These are phyloP conservation scores for Anniella stebbinsi DNA, from an alignment of 2,797 vertebrate genomes.

Conservation along the genomic window DNA sequence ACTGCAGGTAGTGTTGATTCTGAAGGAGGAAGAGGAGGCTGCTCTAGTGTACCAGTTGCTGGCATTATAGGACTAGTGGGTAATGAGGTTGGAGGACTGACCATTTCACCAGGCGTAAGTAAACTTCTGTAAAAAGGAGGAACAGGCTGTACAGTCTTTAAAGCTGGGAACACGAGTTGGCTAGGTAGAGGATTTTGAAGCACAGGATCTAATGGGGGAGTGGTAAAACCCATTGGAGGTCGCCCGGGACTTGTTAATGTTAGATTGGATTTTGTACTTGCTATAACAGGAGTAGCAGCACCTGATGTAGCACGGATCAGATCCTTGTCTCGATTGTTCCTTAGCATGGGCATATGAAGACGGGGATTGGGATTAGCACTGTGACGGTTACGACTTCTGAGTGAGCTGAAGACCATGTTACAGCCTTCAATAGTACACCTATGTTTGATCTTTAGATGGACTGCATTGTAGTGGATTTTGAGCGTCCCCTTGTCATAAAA, in stretches of 20 bases:
- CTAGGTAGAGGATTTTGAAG: slow-evolving; percentile 94
- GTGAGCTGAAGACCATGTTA: slow-evolving; percentile 96
- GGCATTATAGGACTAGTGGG: slow-evolving; percentile 96
- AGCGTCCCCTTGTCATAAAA: slow-evolving; percentile 89
- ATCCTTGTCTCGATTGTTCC: slow-evolving; percentile 98
- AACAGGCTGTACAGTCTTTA: slow-evolving; percentile 98
- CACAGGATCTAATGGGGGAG: slow-evolving; percentile 93
- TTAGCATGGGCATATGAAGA: slow-evolving; percentile 88
- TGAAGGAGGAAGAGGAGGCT: slow-evolving; percentile 82
- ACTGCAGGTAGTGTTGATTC: slow-evolving; percentile 80
- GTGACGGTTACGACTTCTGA: slow-evolving; percentile 97
- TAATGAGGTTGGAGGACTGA: slow-evolving; percentile 94
- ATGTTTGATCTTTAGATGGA: slow-evolving; percentile 87
- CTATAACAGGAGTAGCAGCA: slow-evolving; percentile 94
- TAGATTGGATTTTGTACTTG: slow-evolving; percentile 92
- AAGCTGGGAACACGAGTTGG: slow-evolving; percentile 93
- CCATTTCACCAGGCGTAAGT: slow-evolving; percentile 92
- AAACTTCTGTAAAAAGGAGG: slow-evolving; percentile 98
- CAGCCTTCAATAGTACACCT: slow-evolving; percentile 86
- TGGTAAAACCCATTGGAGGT: slow-evolving; percentile 95
- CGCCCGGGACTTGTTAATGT: slow-evolving; percentile 94
- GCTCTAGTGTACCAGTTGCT: slow-evolving; percentile 78
- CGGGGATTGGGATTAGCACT: slow-evolving; percentile 96
- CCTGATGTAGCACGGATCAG: slow-evolving; percentile 93
- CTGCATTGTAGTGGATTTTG: slow-evolving; percentile 87